These are phyloP conservation scores for Tetragonula clypearis DNA, from an alignment of 1,140 invertebrate species.

Conservation along the genomic window DNA sequence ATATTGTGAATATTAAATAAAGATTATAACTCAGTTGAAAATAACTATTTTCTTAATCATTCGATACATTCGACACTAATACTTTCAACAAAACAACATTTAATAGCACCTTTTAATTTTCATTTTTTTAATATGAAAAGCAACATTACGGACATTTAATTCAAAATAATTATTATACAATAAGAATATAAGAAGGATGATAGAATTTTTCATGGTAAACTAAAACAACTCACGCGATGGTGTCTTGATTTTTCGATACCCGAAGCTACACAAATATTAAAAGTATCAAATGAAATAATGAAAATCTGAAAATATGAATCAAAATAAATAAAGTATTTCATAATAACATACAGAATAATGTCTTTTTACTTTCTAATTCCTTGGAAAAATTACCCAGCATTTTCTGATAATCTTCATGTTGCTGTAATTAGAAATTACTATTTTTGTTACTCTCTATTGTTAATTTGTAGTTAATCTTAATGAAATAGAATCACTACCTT, in stretches of 20 bases:
- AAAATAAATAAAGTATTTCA: neutral
- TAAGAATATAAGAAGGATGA: neutral
- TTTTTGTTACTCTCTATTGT: neutral
- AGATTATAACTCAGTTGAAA: slow-evolving; percentile 34
- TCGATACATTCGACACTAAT: neutral
- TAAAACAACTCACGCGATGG: slow-evolving; percentile 16
- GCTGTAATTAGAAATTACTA: slow-evolving; percentile 36
- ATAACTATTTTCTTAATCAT: neutral
- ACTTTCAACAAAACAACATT: neutral
- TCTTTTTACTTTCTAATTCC: slow-evolving; percentile 37
- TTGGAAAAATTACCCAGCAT: slow-evolving; percentile 40
- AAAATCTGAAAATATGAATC: neutral
- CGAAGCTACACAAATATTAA: slow-evolving; percentile 2
- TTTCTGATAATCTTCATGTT: slow-evolving; percentile 54
- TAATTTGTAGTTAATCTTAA: neutral
- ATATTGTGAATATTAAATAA: slow-evolving; percentile 57
- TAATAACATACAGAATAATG: slow-evolving; percentile 32
- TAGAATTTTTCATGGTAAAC: slow-evolving; percentile 16
- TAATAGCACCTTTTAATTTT: neutral
- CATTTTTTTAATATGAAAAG: slow-evolving; percentile 11
- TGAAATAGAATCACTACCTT: slow-evolving; percentile 30
- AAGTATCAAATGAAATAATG: neutral
- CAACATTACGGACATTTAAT: slow-evolving; percentile 16
- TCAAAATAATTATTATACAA: slow-evolving; percentile 5
- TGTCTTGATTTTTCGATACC: slow-evolving; percentile 11